Conservation (phyloP, 2,888 invertebrate species). For the Hydrotaea cyrtoneurina region DNA sequence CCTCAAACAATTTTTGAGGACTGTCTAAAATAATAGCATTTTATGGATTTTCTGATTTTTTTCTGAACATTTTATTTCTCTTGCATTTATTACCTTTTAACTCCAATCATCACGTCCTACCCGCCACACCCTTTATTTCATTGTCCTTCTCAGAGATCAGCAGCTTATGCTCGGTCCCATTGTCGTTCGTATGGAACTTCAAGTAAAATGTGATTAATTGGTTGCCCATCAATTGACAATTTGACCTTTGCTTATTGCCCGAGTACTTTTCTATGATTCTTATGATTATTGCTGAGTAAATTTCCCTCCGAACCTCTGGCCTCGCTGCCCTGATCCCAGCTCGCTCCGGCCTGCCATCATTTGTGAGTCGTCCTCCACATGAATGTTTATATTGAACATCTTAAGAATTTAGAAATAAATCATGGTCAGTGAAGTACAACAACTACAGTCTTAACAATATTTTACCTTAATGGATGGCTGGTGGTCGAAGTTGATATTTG, state of each 20-base stretch:
- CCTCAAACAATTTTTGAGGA: too few relatives aligned
- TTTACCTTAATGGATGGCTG: conserved; percentile 26
- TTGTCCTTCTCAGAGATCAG: background rate
- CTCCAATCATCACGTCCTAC: background rate
- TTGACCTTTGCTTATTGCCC: conserved; percentile 34
- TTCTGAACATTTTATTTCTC: too few relatives aligned
- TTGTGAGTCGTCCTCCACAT: background rate
- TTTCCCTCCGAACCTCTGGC: conserved; percentile 2
- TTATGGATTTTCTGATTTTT: too few relatives aligned
- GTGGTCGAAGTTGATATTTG: conserved; percentile 28
- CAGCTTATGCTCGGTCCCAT: background rate
- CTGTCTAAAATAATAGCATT: too few relatives aligned
- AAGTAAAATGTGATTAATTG: conserved; percentile 56
- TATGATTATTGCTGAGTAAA: conserved; percentile 3
- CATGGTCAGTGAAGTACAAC: conserved; percentile 6
- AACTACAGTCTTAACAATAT: background rate
- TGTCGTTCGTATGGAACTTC: background rate
- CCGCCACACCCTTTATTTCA: background rate
- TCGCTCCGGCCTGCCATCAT: background rate
- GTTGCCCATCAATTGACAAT: conserved; percentile 54
- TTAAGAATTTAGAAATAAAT: conserved; percentile 36
- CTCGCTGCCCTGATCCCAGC: background rate
- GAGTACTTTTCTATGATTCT: background rate
- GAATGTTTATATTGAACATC: conserved; percentile 19
- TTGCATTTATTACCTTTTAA: too few relatives aligned